Percentiles rank a stretch among this genome's conserved stretches.
These are phyloP conservation scores for Drosophila ambigua DNA, from an alignment of 1,140 invertebrate species.

Conservation along the genomic window DNA sequence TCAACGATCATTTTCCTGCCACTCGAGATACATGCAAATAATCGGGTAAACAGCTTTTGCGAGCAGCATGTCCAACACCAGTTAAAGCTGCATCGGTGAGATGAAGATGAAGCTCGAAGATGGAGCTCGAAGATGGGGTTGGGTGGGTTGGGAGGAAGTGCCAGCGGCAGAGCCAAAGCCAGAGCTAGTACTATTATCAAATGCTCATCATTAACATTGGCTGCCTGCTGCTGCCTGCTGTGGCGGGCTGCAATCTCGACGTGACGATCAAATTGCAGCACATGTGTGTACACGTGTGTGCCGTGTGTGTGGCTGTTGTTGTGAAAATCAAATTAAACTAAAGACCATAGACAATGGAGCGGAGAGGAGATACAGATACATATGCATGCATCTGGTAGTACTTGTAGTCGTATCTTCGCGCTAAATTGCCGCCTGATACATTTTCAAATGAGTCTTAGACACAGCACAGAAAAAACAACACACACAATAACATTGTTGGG, in stretches of 20 bases:
- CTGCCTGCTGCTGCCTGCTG: conserved; percentile 34
- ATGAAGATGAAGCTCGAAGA: conserved; percentile 13
- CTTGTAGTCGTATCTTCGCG: conserved; percentile 32
- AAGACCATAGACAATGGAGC: conserved; percentile 61
- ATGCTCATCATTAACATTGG: conserved; percentile 78
- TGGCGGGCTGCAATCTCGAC: conserved; percentile 53
- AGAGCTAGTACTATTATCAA: conserved; percentile 63
- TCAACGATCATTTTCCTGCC: conserved; percentile 47
- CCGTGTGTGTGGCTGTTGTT: conserved; percentile 50
- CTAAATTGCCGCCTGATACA: conserved; percentile 77
- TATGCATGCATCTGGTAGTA: neutral
- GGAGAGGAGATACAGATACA: conserved; percentile 4
- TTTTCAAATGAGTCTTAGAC: conserved; percentile 73
- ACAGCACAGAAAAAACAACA: conserved; percentile 31
- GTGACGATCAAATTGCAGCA: conserved; percentile 78
- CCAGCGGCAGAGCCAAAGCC: conserved; percentile 1
- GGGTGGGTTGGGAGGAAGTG: conserved; percentile 1
- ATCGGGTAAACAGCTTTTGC: conserved; percentile 49
- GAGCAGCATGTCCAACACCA: conserved; percentile 52
- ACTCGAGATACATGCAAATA: conserved; percentile 57
- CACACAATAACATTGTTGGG: conserved; percentile 54
- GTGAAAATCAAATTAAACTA: conserved; percentile 79
- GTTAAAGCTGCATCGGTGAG: conserved; percentile 13
- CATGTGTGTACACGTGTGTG: conserved; percentile 68
- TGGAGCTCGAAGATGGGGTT: neutral